phyloP scores from a whole-genome alignment of 2,888 invertebrate genomes.

The Malthinus flaveolus region DNA sequence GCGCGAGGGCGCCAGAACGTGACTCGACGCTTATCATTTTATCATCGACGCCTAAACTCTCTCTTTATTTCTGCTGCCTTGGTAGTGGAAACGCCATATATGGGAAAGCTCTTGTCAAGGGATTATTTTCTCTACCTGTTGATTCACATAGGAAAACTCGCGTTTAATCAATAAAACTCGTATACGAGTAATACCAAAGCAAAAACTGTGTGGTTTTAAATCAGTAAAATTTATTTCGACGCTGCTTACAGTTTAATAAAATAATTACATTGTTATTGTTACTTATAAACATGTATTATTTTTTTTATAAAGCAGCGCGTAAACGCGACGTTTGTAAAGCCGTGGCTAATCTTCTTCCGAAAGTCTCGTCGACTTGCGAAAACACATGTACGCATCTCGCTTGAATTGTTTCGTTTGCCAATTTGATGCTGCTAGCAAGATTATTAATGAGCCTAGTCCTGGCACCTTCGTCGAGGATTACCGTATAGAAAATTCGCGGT shows the following conservation, averaged over 20 bases:
- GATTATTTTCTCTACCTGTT: conserved; percentile 3
- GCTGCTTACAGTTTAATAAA: too few species aligned
- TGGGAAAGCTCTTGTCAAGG: conserved; percentile 4
- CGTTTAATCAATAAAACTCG: too few species aligned
- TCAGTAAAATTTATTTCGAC: too few species aligned
- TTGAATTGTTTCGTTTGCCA: conserved; percentile 83
- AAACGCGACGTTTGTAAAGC: conserved; percentile 31
- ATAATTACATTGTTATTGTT: too few species aligned
- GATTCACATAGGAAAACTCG: neutral
- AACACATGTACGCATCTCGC: conserved; percentile 84
- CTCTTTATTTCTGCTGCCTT: neutral
- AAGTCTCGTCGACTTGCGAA: conserved; percentile 75
- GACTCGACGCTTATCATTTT: too few species aligned
- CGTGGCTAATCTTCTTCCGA: conserved; percentile 72
- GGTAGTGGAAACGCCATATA: conserved; percentile 3
- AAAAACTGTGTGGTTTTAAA: too few species aligned
- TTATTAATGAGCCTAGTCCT: conserved; percentile 76
- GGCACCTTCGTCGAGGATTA: conserved; percentile 75
- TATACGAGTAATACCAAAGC: too few species aligned
- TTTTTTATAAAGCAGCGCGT: conserved; percentile 8
- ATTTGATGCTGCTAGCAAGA: conserved; percentile 74
- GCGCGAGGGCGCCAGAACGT: too few species aligned
- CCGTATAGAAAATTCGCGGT: conserved; percentile 77
- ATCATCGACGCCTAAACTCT: too few species aligned
- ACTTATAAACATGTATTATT: neutral